phyloP scores from a whole-genome alignment of 1,140 invertebrate genomes.

The Camponotus floridanus region DNA sequence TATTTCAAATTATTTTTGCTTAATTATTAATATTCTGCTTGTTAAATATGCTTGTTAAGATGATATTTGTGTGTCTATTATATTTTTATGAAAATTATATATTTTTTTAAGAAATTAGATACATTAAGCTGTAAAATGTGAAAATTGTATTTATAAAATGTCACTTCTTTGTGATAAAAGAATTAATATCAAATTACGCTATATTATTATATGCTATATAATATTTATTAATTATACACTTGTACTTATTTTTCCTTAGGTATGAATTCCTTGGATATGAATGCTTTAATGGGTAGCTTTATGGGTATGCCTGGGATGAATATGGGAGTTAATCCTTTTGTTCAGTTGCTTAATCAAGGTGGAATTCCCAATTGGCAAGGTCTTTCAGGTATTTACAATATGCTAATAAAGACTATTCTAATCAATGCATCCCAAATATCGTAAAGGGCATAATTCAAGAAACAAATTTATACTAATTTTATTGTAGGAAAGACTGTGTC shows the following conservation, averaged over 20 bases:
- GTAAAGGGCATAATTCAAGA: not conserved
- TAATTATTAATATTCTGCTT: too few relatives aligned
- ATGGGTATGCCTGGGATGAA: conserved; percentile 84
- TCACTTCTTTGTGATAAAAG: not conserved
- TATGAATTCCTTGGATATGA: conserved; percentile 85
- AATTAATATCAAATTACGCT: not conserved
- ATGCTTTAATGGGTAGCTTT: conserved; percentile 83
- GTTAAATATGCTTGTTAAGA: not conserved
- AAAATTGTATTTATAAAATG: not conserved
- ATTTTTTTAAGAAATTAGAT: not conserved
- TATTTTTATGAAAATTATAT: conserved; percentile 5
- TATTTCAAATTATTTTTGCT: conserved; percentile 16
- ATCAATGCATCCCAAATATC: not conserved
- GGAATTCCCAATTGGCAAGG: conserved; percentile 83
- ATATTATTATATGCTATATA: not conserved
- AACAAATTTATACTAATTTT: not conserved
- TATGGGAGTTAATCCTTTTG: conserved; percentile 84
- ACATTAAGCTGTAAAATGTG: not conserved
- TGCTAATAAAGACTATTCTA: not conserved
- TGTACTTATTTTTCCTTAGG: conserved; percentile 68
- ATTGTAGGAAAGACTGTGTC: conserved; percentile 84
- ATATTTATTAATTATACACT: not conserved
- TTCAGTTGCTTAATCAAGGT: conserved; percentile 84
- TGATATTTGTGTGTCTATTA: not conserved
- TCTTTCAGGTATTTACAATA: conserved; percentile 78